Base-by-base conservation (phyloP, 2,888 invertebrate genomes). In the Limenitis camilla region DNA sequence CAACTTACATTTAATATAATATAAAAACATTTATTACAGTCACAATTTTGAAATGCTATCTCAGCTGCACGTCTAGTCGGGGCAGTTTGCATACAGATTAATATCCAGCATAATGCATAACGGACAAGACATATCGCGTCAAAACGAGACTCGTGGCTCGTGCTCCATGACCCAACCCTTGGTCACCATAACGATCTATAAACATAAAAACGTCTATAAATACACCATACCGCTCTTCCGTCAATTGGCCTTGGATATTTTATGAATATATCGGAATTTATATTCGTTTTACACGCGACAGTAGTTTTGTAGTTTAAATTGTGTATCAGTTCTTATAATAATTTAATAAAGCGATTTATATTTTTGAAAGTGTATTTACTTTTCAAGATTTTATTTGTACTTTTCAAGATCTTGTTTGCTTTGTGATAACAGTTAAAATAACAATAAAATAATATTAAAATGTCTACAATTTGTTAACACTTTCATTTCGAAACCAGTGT, bases 41-140 rank as follows among this genome's bases (percentile, higher is more conserved):
- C 11, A 35, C 2, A 36, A 27, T 43, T 40, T 33, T 11, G 33
- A 42, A 38, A 19, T 31, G 6, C n/a, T 28, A 32, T 40, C 11
- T 40, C 33, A 45, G 10, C 32, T 44, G 45, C 50, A 45, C 40
- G 35, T 44, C 44, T 30, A 35, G 54, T 63, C 63, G 63, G 59
- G 58, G 60, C 68, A 61, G 60, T 63, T 65, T 60, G 60, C 65
- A 63, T 64, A 60, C 54, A 67, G 68, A 72, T 74, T 68, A 65
- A 68, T 66, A 72, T 68, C 68, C 62, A 44, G 56, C 55, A 62
- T 63, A 49, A 62, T 61, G 61, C 43, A 30, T 49, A 52, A 39
- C 47, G 32, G 47, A 48, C 41, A 52, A 47, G 38, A 42, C 47
- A 47, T 43, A 36, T 52, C 11, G 56, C 55, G 49, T 60, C 53